Percentiles rank a stretch among this genome's conserved stretches.
These are phyloP conservation scores for Ancistrus triradiatus DNA, from an alignment of 2,113 vertebrate species.

Conservation along the genomic window DNA sequence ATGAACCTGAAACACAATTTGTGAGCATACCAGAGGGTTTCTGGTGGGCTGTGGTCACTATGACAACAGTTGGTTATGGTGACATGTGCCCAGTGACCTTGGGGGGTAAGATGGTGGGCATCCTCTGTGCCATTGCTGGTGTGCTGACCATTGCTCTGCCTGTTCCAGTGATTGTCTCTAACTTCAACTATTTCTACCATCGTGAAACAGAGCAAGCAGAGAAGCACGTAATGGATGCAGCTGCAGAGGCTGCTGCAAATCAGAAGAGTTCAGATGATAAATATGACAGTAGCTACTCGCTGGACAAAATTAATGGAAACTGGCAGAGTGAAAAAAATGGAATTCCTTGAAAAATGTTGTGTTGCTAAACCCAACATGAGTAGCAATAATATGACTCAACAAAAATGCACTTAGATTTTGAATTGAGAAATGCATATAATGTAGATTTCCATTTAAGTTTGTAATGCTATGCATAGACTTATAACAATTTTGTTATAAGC, in stretches of 20 bases:
- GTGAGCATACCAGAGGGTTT: slow-evolving; percentile 96
- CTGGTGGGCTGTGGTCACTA: slow-evolving; percentile 99
- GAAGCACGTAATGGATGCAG: slow-evolving; percentile 76
- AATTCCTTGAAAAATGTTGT: slow-evolving; percentile 49
- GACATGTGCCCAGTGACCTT: slow-evolving; percentile 94
- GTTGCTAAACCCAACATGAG: slow-evolving; percentile 29
- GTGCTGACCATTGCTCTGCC: slow-evolving; percentile 95
- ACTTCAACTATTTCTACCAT: slow-evolving; percentile 99
- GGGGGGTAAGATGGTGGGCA: slow-evolving; percentile 94
- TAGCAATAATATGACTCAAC: slow-evolving; percentile 34
- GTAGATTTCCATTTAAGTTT: slow-evolving; percentile 37
- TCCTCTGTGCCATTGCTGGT: slow-evolving; percentile 91
- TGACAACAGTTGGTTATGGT: slow-evolving; percentile 97
- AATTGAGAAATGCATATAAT: slow-evolving; percentile 15
- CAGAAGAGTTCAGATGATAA: slow-evolving; percentile 69
- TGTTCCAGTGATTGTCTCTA: slow-evolving; percentile 96
- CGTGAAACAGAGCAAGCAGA: slow-evolving; percentile 89
- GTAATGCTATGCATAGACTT: slow-evolving; percentile 43
- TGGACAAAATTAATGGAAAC: slow-evolving; percentile 80
- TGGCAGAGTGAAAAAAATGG: slow-evolving; percentile 78
- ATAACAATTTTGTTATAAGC: slow-evolving; percentile 46
- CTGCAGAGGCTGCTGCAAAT: slow-evolving; percentile 66
- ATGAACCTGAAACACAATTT: slow-evolving; percentile 92
- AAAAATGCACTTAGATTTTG: slow-evolving; percentile 41
- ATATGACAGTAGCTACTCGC: slow-evolving; percentile 76